Conservation (phyloP, 2,888 invertebrate species). For the Cryptosula pallasiana region DNA sequence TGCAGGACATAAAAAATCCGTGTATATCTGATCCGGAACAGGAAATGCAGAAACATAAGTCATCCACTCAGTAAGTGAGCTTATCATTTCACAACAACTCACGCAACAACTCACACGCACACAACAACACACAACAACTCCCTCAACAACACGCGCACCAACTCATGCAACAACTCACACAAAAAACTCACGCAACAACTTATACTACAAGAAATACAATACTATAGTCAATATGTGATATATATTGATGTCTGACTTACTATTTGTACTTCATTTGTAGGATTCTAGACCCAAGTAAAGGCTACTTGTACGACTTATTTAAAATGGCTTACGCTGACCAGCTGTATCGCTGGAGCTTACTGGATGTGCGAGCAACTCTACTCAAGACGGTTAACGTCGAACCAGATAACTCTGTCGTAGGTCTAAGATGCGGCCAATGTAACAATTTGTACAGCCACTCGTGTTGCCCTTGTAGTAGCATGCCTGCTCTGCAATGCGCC, state of each 20-base stretch:
- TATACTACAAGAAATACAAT: too few relatives aligned
- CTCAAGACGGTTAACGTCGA: slow-evolving; percentile 58
- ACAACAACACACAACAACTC: too few relatives aligned
- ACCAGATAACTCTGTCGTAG: slow-evolving; percentile 56
- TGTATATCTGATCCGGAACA: background rate
- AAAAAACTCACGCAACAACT: too few relatives aligned
- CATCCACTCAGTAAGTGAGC: background rate
- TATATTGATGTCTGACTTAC: background rate
- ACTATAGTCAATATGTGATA: background rate
- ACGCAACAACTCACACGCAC: too few relatives aligned
- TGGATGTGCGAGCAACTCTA: slow-evolving; percentile 74
- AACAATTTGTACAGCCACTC: background rate
- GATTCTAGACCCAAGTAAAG: background rate
- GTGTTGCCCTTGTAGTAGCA: background rate
- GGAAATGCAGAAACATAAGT: background rate
- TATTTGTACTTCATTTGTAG: background rate
- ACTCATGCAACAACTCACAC: too few relatives aligned
- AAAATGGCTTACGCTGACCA: slow-evolving; percentile 84
- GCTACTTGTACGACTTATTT: slow-evolving; percentile 69
- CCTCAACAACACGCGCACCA: too few relatives aligned
- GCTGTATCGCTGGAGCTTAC: slow-evolving; percentile 75
- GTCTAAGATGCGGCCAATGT: background rate
- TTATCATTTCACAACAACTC: too few relatives aligned
- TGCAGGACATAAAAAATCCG: background rate
- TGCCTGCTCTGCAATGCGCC: background rate